phyloP scores from a whole-genome alignment of 2,113 vertebrate species.

The Limanda limanda region DNA sequence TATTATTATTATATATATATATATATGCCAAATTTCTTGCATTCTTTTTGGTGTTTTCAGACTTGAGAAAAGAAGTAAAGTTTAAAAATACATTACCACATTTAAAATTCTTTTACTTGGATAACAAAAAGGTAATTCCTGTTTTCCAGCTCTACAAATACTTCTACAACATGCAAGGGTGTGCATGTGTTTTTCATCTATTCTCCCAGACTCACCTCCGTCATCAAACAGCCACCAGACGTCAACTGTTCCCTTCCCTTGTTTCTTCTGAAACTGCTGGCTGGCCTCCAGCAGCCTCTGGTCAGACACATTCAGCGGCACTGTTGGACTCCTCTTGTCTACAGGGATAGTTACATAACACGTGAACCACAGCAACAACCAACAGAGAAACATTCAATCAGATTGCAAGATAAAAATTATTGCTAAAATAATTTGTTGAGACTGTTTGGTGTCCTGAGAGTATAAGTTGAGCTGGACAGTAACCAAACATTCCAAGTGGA shows the following conservation, averaged over 20 bases:
- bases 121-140: too few species aligned
- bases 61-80: too few species aligned
- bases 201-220: constrained; percentile 84
- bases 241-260: constrained; percentile 96
- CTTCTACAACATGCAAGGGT: too few species aligned
- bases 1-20: too few species aligned
- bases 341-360: constrained; percentile 19
- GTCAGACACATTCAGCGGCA: constrained; percentile 88
- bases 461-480: not conserved
- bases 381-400: not conserved
- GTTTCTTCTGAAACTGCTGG: constrained; percentile 94
- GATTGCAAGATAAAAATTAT: not conserved
- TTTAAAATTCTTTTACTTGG: too few species aligned
- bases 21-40: too few species aligned
- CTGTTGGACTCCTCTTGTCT: constrained; percentile 87
- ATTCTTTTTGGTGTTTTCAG: too few species aligned
- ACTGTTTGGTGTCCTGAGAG: not conserved
- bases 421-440: not conserved
- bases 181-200: too few species aligned
- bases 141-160: too few species aligned
- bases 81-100: too few species aligned
- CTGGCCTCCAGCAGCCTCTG: constrained; percentile 95
- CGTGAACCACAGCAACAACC: not conserved
- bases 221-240: constrained; percentile 99
- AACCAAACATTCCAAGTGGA: not conserved